Conservation (phyloP, 2,113 vertebrate species). For the Platanista minor region DNA sequence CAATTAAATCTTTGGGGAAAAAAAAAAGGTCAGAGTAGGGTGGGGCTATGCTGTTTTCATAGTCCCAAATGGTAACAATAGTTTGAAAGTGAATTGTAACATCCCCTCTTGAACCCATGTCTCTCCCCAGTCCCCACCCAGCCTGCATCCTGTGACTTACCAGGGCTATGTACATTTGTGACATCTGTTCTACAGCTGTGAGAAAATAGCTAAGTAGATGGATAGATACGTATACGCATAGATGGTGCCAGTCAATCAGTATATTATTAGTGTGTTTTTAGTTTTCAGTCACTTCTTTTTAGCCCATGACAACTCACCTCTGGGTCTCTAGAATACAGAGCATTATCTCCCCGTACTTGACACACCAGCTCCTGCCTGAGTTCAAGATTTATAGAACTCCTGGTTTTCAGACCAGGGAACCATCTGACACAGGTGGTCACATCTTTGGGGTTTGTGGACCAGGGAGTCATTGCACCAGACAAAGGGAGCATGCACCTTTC, state of each 20-base stretch:
- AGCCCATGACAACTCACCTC: background rate
- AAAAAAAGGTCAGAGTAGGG: background rate
- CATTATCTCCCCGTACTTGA: background rate
- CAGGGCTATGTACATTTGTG: background rate
- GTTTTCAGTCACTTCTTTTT: background rate
- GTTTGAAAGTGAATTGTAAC: background rate
- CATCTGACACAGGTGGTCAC: background rate
- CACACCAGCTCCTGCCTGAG: background rate
- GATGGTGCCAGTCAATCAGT: background rate
- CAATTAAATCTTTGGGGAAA: background rate
- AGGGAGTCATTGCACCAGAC: background rate
- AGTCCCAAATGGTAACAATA: background rate
- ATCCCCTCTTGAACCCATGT: background rate
- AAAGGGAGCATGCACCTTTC: background rate
- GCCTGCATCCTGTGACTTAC: background rate
- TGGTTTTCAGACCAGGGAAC: background rate
- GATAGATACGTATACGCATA: background rate
- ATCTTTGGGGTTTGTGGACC: background rate
- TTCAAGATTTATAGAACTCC: background rate
- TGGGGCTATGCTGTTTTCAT: background rate
- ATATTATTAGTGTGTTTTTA: background rate
- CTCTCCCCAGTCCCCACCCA: background rate
- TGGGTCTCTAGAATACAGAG: background rate
- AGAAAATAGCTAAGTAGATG: background rate
- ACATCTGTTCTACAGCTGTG: background rate